Evolutionary conservation across 2,888 invertebrate species (phyloP).

Genomic region (Aphrophora alni): DNA sequence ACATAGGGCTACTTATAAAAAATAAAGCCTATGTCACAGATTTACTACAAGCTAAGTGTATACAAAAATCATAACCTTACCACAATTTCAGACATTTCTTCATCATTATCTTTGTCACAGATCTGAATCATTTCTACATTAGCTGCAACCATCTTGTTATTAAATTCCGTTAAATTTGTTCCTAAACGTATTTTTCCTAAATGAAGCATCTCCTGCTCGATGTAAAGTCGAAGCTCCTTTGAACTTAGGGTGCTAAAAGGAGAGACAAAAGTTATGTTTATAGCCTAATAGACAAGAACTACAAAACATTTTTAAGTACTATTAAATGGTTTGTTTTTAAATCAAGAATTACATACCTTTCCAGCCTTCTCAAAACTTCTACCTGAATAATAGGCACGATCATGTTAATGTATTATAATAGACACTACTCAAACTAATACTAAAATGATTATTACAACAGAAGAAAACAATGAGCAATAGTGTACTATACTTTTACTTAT

Average conservation of each 20-base stretch:
- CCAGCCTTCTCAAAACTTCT: neutral
- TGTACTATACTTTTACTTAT: too few relatives aligned
- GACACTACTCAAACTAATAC: too few relatives aligned
- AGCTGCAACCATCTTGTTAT: conserved; percentile 48
- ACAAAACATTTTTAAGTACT: too few relatives aligned
- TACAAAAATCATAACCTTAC: neutral
- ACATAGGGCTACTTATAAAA: too few relatives aligned
- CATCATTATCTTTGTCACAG: conserved; percentile 52
- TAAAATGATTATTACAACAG: too few relatives aligned
- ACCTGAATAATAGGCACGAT: neutral
- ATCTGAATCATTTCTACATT: conserved; percentile 55
- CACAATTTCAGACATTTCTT: neutral
- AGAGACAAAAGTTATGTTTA: too few relatives aligned
- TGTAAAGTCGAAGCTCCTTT: conserved; percentile 37
- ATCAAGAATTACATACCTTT: neutral
- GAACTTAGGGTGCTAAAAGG: conserved; percentile 35
- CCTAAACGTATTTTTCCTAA: conserved; percentile 35
- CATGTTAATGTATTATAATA: neutral
- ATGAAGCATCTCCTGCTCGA: conserved; percentile 39
- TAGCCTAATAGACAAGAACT: too few relatives aligned
- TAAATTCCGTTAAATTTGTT: conserved; percentile 42
- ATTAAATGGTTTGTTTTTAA: too few relatives aligned
- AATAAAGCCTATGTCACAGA: too few relatives aligned
- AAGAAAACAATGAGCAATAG: too few relatives aligned
- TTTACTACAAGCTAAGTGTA: too few relatives aligned